Percentiles rank a stretch among this genome's conserved stretches.
Evolutionary conservation across 2,797 vertebrate species (phyloP).

Genomic region (Aulostomus chinensis): DNA sequence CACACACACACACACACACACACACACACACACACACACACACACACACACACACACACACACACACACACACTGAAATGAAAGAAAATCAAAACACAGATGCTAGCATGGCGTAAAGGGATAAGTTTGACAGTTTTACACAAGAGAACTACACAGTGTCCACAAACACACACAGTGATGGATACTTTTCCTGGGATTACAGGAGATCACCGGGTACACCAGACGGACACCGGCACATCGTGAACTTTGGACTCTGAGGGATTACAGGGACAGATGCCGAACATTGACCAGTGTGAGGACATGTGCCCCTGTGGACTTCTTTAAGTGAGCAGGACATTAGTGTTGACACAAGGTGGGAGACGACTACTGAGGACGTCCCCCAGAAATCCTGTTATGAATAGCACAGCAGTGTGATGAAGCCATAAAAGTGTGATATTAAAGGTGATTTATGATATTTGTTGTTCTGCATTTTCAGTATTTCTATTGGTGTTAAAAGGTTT

Average conservation of each 20-base stretch:
- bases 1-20: conserved; percentile 19
- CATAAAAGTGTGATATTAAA: background rate
- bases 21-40: background rate
- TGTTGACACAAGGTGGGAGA: conserved; percentile 10
- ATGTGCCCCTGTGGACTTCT: conserved; percentile 35
- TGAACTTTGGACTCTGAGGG: conserved; percentile 49
- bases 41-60: background rate
- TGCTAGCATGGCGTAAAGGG: background rate
- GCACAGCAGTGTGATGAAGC: background rate
- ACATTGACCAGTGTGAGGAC: conserved; percentile 44
- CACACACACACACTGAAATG: background rate
- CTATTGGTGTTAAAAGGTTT: no score
- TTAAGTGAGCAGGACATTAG: conserved; percentile 23
- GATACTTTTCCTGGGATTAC: conserved; percentile 23
- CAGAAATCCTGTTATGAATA: background rate
- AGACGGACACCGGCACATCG: conserved; percentile 34
- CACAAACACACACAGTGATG: conserved; percentile 21
- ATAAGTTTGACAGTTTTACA: conserved; percentile 5
- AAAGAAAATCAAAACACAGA: conserved; percentile 18
- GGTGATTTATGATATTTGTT: background rate
- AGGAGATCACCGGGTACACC: conserved; percentile 28
- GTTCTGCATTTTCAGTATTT: background rate
- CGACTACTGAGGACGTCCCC: background rate
- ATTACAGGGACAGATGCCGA: conserved; percentile 60
- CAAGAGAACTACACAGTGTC: background rate